Evolutionary conservation across 2,888 invertebrate genomes (phyloP), one percentile per base, ranked within the genome.

Genomic region (Neoitamus cyanurus): DNA sequence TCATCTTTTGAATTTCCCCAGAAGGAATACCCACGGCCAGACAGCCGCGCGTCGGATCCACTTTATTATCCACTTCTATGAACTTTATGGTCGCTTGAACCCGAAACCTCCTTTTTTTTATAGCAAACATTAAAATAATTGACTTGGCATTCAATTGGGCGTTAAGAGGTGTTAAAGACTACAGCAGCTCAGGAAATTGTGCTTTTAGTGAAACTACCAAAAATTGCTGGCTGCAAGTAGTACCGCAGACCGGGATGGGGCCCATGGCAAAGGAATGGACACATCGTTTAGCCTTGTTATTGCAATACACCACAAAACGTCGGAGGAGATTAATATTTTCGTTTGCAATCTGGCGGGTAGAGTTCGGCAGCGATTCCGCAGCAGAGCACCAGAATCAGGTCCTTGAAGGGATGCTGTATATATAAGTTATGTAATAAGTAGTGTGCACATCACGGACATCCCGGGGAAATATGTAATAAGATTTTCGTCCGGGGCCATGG

Each of bases 131-230:
- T 82, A 82, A 68, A 82, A 82, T 82, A 82, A 82, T 82, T 82
- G 82, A 82, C 82, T 82, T 68, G 36, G 82, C 69, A 82, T 82
- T 82, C 82, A 69, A 82, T 82, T 82, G 68, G 69, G 82, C 69
- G 82, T 82, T 82, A 82, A 82, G 36, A 82, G 82, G 68, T 82
- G 69, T 34, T 82, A 82, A 69, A 82, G 82, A 37, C 82, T 82
- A 69, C 31, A 46, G 58, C 42, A 68, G 69, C 69, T 68, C 31
- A 69, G 78, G 34, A 82, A 82, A 82, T 68, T 69, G 82, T 34
- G 82, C 68, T 82, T 82, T 82, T 82, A 69, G 68, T 82, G 42
- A 69, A 82, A 82, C 69, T 82, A 82, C 82, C 82, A 82, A 82
- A 78, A 69, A 69, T 82, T 82, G 68, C 48, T 68, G 69, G 69